Evolutionary conservation across 2,113 vertebrate genomes (phyloP).

Genomic region (Anarhynchus alexandrinus): DNA sequence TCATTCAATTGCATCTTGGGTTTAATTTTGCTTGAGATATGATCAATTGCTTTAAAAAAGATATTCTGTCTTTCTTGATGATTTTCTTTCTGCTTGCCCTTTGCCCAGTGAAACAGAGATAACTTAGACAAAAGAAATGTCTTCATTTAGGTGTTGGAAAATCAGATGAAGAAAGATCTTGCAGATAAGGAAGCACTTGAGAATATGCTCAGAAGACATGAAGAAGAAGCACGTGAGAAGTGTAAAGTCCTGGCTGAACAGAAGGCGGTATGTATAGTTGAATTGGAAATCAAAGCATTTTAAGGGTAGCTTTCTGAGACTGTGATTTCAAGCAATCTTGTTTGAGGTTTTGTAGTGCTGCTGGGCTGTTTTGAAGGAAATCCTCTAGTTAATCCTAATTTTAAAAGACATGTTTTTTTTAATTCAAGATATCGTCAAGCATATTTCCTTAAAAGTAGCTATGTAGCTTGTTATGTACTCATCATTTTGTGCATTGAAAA

Average conservation of each 20-base stretch:
- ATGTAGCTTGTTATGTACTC: not conserved
- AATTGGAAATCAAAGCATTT: not conserved
- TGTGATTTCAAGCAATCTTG: not conserved
- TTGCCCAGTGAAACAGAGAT: conserved; percentile 12
- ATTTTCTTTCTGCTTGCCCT: conserved; percentile 42
- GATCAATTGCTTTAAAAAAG: not conserved
- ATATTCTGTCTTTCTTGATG: not conserved
- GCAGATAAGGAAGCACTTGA: conserved; percentile 94
- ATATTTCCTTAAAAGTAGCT: not conserved
- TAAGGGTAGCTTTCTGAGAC: not conserved
- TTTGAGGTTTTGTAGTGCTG: not conserved
- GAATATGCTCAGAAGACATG: conserved; percentile 88
- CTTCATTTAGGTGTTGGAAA: conserved; percentile 87
- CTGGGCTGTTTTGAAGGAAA: not conserved
- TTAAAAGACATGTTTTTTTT: not conserved
- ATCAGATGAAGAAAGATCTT: conserved; percentile 96
- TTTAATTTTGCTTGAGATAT: conserved; percentile 5
- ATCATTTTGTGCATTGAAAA: not conserved
- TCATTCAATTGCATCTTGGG: not conserved
- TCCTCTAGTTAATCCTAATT: not conserved
- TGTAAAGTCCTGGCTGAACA: conserved; percentile 94
- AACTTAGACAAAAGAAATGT: conserved; percentile 43
- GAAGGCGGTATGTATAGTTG: conserved; percentile 84
- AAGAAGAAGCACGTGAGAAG: conserved; percentile 93
- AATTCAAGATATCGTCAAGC: not conserved